Conservation (phyloP, 1,140 invertebrate species). For the Drosophila fuyamai region DNA sequence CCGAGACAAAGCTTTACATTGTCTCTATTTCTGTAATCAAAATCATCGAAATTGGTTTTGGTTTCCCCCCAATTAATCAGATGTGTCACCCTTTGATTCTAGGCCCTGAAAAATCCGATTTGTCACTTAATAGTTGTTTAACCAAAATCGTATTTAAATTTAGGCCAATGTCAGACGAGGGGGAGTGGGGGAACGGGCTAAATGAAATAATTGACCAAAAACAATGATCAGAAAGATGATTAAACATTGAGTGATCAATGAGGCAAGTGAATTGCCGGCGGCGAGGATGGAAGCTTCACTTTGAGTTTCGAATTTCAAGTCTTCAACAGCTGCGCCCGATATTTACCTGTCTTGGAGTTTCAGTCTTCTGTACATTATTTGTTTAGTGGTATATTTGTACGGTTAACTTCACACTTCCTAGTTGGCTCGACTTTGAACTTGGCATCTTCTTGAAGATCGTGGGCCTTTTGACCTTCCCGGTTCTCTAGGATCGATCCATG, state of each 20-base stretch:
- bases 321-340: slow-evolving; percentile 29
- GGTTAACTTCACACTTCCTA: slow-evolving; percentile 52
- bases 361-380: background rate
- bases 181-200: background rate
- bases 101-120: slow-evolving; percentile 3
- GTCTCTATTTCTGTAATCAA: background rate
- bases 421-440: slow-evolving; percentile 67
- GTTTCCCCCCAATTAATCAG: background rate
- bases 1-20: background rate
- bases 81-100: slow-evolving; percentile 14
- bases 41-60: slow-evolving; percentile 4
- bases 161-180: slow-evolving; percentile 36
- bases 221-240: slow-evolving; percentile 21
- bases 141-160: slow-evolving; percentile 10
- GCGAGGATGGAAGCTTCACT: slow-evolving; percentile 39
- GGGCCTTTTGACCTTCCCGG: slow-evolving; percentile 44
- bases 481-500: slow-evolving; percentile 34
- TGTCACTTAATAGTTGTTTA: background rate
- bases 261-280: slow-evolving; percentile 40
- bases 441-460: slow-evolving; percentile 35
- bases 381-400: slow-evolving; percentile 28
- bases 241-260: slow-evolving; percentile 39
- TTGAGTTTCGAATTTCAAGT: slow-evolving; percentile 24
- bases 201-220: slow-evolving; percentile 11
- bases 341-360: slow-evolving; percentile 26